Evolutionary conservation across 2,113 vertebrate genomes (phyloP).

Genomic region (Campylomormyrus numenius): DNA sequence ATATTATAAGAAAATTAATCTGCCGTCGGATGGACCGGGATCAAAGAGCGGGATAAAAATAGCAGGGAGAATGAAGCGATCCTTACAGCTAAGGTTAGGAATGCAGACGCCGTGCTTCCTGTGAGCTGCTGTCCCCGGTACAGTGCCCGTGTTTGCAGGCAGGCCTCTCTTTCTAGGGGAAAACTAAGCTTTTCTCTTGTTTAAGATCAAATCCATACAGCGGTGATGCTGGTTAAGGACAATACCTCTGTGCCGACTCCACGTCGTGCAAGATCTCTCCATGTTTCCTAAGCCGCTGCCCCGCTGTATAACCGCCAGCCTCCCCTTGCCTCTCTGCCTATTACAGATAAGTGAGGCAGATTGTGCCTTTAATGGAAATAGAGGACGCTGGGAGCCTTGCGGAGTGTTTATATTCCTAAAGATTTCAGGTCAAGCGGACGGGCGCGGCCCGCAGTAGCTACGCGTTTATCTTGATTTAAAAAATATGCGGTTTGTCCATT

Average conservation of each 20-base stretch:
- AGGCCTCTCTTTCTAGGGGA: background rate
- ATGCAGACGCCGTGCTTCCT: background rate
- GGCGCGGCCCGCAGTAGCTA: background rate
- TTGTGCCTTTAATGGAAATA: background rate
- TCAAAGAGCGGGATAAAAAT: background rate
- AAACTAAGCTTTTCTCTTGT: background rate
- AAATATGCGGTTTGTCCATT: conserved; percentile 3
- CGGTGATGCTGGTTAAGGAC: background rate
- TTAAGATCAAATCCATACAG: background rate
- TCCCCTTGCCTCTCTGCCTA: background rate
- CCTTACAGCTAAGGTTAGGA: background rate
- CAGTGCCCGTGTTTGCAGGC: background rate
- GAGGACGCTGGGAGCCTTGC: background rate
- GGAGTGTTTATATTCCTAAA: background rate
- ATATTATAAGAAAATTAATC: conserved; percentile 7
- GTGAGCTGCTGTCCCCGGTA: background rate
- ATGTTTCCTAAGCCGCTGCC: background rate
- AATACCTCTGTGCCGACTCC: background rate
- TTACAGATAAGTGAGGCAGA: conserved; percentile 1
- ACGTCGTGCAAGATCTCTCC: no score
- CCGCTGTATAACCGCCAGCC: background rate
- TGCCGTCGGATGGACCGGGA: background rate
- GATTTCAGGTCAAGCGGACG: background rate
- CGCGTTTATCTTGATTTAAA: conserved; percentile 3
- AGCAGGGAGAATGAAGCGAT: background rate